These are phyloP conservation scores for Drosophila koepferae DNA, from an alignment of 2,888 invertebrate genomes.

Conservation along the genomic window DNA sequence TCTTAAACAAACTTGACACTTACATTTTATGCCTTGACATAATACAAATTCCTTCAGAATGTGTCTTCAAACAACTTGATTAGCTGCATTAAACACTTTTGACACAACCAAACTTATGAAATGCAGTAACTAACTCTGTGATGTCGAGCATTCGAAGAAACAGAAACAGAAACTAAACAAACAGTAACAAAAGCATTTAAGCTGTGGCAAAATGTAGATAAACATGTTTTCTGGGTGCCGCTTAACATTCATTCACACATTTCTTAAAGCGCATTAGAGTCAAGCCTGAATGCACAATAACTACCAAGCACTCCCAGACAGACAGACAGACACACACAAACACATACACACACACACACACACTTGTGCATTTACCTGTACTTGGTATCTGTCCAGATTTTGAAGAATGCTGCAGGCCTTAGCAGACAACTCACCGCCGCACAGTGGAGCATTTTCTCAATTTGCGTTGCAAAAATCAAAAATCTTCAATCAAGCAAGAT, in stretches of 20 bases:
- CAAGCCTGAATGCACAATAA: constrained; percentile 9
- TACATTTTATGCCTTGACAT: neutral
- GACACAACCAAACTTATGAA: neutral
- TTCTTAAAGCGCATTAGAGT: constrained; percentile 6
- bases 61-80: neutral
- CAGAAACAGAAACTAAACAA: neutral
- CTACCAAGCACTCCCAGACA: neutral
- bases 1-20: neutral
- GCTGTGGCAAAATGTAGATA: neutral
- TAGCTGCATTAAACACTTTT: neutral
- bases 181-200: neutral
- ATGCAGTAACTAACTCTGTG: neutral
- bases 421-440: neutral
- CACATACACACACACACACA: neutral
- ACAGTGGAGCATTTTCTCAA: too few relatives aligned
- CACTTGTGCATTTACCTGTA: neutral
- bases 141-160: too few relatives aligned
- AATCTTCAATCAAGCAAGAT: too few relatives aligned
- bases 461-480: too few relatives aligned
- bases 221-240: neutral
- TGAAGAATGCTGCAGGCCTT: constrained; percentile 5
- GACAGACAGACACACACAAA: neutral
- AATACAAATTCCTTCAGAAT: neutral
- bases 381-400: neutral
- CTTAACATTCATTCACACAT: constrained; percentile 9